Conservation (phyloP, 2,113 vertebrate genomes). For the Gavia stellata region DNA sequence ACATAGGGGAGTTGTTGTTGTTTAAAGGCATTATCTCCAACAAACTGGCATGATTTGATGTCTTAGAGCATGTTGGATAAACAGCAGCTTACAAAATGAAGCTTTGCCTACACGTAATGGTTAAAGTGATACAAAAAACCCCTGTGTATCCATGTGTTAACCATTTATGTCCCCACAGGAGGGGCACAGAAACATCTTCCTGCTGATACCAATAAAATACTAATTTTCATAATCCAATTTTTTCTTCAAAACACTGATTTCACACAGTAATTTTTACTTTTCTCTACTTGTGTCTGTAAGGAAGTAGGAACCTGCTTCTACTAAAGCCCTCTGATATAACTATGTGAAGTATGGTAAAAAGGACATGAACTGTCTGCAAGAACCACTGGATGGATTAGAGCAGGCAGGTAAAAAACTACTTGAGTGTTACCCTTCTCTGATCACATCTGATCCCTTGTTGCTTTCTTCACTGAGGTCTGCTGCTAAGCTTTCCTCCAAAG, state of each 20-base stretch:
- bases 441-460: not conserved
- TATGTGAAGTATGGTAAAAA: not conserved
- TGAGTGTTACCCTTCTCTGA: not conserved
- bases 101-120: not conserved
- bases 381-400: not conserved
- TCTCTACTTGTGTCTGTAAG: not conserved
- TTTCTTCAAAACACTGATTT: not conserved
- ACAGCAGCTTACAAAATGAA: not conserved
- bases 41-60: not conserved
- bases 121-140: rapidly evolving
- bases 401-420: not conserved
- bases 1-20: not conserved
- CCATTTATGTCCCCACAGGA: not conserved
- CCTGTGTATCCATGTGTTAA: rapidly evolving
- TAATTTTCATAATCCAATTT: not conserved
- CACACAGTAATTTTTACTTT: not conserved
- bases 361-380: not conserved
- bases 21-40: not conserved
- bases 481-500: not conserved
- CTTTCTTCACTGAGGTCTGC: not conserved
- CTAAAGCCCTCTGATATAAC: not conserved
- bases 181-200: not conserved
- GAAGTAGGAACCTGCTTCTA: not conserved
- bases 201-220: not conserved
- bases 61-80: not conserved